These are phyloP conservation scores for Agraylea sexmaculata DNA, from an alignment of 1,140 invertebrate genomes.

Conservation along the genomic window DNA sequence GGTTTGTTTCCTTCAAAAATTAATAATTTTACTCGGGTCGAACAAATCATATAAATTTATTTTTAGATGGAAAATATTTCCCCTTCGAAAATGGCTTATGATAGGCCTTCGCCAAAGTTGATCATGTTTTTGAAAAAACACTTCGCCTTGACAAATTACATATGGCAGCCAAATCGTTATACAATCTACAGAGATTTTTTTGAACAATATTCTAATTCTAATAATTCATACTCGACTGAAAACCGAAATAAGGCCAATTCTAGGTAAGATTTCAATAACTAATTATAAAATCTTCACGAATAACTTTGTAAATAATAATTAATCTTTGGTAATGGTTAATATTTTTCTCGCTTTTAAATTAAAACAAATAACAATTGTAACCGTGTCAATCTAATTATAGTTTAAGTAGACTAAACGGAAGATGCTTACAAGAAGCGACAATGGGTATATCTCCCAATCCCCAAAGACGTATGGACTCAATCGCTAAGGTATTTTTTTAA, in stretches of 20 bases:
- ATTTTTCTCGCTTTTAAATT: neutral
- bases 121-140: conserved; percentile 18
- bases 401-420: too few relatives aligned
- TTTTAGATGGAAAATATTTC: conserved; percentile 15
- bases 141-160: conserved; percentile 13
- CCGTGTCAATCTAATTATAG: too few relatives aligned
- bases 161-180: conserved; percentile 19
- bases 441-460: neutral
- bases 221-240: conserved; percentile 2
- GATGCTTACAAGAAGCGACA: too few relatives aligned
- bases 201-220: conserved; percentile 11
- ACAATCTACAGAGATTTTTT: conserved; percentile 20
- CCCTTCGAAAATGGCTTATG: conserved; percentile 18
- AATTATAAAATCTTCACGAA: neutral
- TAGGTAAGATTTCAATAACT: conserved; percentile 9
- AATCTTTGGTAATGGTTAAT: neutral
- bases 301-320: neutral
- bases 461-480: conserved; percentile 10
- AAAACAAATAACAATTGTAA: too few relatives aligned
- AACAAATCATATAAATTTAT: too few relatives aligned
- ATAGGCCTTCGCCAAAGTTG: conserved; percentile 18
- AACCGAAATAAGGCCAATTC: conserved; percentile 7
- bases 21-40: too few relatives aligned
- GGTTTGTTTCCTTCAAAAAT: conserved; percentile 5
- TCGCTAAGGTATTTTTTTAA: conserved; percentile 11